phyloP scores from a whole-genome alignment of 2,888 invertebrate species.

The Atethmia centrago region DNA sequence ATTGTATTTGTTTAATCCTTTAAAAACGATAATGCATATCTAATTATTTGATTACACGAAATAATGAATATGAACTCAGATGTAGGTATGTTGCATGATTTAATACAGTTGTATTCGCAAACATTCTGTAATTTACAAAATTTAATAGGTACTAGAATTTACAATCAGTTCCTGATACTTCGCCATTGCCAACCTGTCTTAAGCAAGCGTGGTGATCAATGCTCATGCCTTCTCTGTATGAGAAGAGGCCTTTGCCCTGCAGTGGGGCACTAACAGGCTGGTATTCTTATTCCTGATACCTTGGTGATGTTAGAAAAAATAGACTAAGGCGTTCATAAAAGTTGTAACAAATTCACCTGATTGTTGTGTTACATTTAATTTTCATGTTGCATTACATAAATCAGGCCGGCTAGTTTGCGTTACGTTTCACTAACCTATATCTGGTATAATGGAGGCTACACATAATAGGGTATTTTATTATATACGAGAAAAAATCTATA shows the following conservation, averaged over 20 bases:
- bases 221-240: too few species aligned
- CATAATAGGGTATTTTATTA: too few species aligned
- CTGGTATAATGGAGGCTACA: too few species aligned
- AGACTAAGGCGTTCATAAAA: too few species aligned
- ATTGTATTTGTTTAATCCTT: not conserved
- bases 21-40: slow-evolving; percentile 5
- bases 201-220: too few species aligned
- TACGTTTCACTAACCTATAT: not conserved
- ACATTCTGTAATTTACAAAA: not conserved
- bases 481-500: too few species aligned
- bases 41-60: slow-evolving; percentile 23
- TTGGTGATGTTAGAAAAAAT: too few species aligned
- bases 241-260: too few species aligned
- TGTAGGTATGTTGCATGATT: not conserved
- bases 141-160: not conserved
- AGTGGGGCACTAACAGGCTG: too few species aligned
- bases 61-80: not conserved
- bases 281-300: too few species aligned
- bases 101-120: not conserved
- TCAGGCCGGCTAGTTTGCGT: not conserved
- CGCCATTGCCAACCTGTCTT: too few species aligned
- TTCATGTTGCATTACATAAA: not conserved
- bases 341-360: not conserved
- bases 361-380: too few species aligned
- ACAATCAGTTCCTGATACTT: not conserved